Percentiles rank a stretch among this genome's conserved stretches.
Evolutionary conservation across 2,113 vertebrate species (phyloP).

Genomic region (Petromus typicus): DNA sequence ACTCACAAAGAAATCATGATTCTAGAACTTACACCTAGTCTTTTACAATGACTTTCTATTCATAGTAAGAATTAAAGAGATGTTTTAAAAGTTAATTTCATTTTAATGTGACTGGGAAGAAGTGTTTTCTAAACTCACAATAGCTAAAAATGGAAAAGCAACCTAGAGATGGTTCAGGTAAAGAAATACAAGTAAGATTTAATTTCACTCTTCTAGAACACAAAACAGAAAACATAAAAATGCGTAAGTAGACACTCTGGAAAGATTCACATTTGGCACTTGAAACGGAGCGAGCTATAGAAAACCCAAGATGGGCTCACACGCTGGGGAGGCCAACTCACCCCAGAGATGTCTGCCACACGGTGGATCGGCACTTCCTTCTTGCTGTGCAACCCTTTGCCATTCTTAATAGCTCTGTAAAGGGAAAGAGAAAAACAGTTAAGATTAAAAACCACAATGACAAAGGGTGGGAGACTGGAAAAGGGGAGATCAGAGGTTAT

Average conservation of each 20-base stretch:
- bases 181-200: neutral
- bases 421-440: neutral
- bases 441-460: constrained; percentile 11
- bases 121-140: constrained; percentile 14
- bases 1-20: constrained; percentile 37
- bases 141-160: constrained; percentile 57
- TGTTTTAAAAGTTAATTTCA: constrained; percentile 46
- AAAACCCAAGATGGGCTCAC: constrained; percentile 16
- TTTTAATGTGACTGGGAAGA: constrained; percentile 29
- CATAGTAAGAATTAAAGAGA: constrained; percentile 37
- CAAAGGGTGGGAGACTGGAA: neutral
- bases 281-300: neutral
- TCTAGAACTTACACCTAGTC: constrained; percentile 41
- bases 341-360: constrained; percentile 98
- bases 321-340: constrained; percentile 82
- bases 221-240: constrained; percentile 24
- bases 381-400: constrained; percentile 99
- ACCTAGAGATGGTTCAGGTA: constrained; percentile 12
- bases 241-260: neutral
- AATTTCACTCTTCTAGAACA: constrained; percentile 47
- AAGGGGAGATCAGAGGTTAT: neutral
- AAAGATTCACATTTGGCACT: constrained; percentile 12
- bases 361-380: constrained; percentile 99
- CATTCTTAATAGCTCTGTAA: constrained; percentile 96
- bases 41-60: constrained; percentile 21